phyloP scores from a whole-genome alignment of 1,140 invertebrate genomes.

The Parasteatoda tepidariorum region DNA sequence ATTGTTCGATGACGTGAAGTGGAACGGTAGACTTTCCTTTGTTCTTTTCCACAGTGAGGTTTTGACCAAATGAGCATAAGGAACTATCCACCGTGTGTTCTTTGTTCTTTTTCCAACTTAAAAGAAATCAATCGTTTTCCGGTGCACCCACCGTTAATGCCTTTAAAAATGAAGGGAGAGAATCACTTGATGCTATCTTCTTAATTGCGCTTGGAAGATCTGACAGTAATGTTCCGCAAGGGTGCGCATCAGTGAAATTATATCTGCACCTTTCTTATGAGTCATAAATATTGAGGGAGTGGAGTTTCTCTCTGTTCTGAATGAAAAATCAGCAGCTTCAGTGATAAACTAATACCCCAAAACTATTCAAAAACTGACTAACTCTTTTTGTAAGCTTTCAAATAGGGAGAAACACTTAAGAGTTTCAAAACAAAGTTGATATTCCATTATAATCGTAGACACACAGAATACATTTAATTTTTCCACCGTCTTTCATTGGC shows the following conservation, averaged over 20 bases:
- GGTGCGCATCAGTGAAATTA: neutral
- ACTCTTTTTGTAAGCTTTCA: too few relatives aligned
- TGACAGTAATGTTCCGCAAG: slow-evolving; percentile 8
- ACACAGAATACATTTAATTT: too few relatives aligned
- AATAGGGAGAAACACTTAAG: too few relatives aligned
- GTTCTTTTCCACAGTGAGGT: neutral
- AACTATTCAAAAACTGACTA: too few relatives aligned
- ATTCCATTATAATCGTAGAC: too few relatives aligned
- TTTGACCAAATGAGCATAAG: neutral
- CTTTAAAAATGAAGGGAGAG: neutral
- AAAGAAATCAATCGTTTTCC: neutral
- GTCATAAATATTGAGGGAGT: neutral
- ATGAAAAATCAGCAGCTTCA: too few relatives aligned
- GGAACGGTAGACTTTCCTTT: neutral
- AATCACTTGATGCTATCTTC: slow-evolving; percentile 22
- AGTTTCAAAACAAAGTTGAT: too few relatives aligned
- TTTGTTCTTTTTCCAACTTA: slow-evolving; percentile 10
- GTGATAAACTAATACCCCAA: too few relatives aligned
- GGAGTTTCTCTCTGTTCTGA: too few relatives aligned
- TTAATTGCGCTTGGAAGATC: neutral
- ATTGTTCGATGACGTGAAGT: slow-evolving; percentile 19
- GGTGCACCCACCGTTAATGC: neutral
- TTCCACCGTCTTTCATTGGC: too few relatives aligned
- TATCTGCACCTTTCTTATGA: neutral
- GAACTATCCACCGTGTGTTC: neutral